Evolutionary conservation across 2,888 invertebrate species (phyloP).

Genomic region (Ormyrus nitidulus): DNA sequence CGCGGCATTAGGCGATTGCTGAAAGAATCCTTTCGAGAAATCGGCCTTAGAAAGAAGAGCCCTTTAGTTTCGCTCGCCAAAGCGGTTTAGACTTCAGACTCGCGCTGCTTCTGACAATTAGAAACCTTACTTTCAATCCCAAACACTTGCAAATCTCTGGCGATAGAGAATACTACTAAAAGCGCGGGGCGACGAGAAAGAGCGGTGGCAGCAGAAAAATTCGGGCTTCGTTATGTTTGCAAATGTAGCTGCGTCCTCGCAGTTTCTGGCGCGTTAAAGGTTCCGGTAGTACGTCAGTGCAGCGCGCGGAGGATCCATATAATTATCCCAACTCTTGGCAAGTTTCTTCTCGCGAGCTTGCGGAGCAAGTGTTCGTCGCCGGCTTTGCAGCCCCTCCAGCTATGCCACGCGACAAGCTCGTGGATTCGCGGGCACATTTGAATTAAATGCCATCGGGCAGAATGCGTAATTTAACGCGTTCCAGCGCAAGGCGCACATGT

Average conservation of each 20-base stretch:
- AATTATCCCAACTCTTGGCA: conserved; percentile 55
- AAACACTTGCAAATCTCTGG: no score
- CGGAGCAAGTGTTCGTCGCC: conserved; percentile 11
- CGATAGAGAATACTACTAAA: no score
- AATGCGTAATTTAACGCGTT: background rate
- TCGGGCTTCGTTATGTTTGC: no score
- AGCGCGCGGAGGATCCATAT: conserved; percentile 38
- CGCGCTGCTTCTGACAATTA: no score
- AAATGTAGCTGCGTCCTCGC: no score
- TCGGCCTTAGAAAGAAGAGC: no score
- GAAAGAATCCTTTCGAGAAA: background rate
- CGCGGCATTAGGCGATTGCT: conserved; percentile 37
- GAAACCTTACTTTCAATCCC: no score
- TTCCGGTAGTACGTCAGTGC: conserved; percentile 39
- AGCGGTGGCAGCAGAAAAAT: no score
- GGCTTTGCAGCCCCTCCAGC: conserved; percentile 3
- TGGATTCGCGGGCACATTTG: conserved; percentile 43
- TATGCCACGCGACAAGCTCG: background rate
- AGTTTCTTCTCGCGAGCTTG: conserved; percentile 44
- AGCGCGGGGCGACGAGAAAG: no score
- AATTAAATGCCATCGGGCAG: conserved; percentile 55
- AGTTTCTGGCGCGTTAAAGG: conserved; percentile 11
- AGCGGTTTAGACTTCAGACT: no score
- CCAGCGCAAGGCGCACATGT: no score
- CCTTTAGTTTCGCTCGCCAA: no score